phyloP scores from a whole-genome alignment of 2,113 vertebrate species.

The Propithecus coquereli region DNA sequence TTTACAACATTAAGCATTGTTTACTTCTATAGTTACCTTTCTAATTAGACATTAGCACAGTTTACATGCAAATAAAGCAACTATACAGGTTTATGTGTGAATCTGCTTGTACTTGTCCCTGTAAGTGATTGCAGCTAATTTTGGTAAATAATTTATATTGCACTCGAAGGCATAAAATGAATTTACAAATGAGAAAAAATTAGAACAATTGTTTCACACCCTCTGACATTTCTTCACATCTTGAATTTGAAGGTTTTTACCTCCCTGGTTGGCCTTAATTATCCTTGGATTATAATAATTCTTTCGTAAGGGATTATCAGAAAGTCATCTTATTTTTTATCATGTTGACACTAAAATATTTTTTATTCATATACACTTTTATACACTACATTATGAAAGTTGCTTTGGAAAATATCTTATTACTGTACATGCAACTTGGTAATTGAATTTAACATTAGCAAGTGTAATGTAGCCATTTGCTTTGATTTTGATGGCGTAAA shows the following conservation, averaged over 20 bases:
- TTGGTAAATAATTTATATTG: constrained; percentile 77
- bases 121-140: constrained; percentile 75
- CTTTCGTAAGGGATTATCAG: constrained; percentile 42
- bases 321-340: constrained; percentile 44
- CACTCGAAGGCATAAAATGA: constrained; percentile 73
- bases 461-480: constrained; percentile 29
- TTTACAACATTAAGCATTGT: constrained; percentile 66
- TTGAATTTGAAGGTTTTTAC: constrained; percentile 67
- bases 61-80: constrained; percentile 76
- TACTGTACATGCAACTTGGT: not conserved
- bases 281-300: constrained; percentile 47
- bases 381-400: not conserved
- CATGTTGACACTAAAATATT: not conserved
- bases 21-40: constrained; percentile 71
- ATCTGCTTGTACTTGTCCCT: constrained; percentile 58
- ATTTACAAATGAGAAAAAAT: constrained; percentile 70
- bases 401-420: constrained; percentile 28
- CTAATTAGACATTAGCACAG: constrained; percentile 75
- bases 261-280: constrained; percentile 71
- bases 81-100: constrained; percentile 69
- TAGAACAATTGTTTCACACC: constrained; percentile 73
- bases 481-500: not conserved
- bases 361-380: constrained; percentile 27
- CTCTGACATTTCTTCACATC: constrained; percentile 68
- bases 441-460: constrained; percentile 32